Evolutionary conservation across 2,113 vertebrate species (phyloP).

Genomic region (Aleadryas rufinucha): DNA sequence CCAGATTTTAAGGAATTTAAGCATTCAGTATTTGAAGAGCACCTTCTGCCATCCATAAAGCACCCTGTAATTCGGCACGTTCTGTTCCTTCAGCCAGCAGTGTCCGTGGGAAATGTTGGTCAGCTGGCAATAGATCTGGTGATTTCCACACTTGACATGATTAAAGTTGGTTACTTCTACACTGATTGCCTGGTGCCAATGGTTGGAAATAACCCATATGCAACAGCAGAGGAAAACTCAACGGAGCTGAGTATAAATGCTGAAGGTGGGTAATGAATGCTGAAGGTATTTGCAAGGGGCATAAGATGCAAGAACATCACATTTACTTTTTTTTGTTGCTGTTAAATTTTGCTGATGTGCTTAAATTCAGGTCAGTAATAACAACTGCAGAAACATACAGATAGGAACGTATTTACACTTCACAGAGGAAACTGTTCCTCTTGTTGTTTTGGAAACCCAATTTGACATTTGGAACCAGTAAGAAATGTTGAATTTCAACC

Average conservation of each 20-base stretch:
- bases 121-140: slow-evolving; percentile 91
- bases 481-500: not conserved
- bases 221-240: slow-evolving; percentile 76
- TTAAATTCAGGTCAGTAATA: not conserved
- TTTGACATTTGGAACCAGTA: not conserved
- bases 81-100: slow-evolving; percentile 82
- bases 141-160: slow-evolving; percentile 87
- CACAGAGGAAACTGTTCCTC: not conserved
- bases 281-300: not conserved
- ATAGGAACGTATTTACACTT: not conserved
- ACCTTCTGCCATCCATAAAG: not conserved
- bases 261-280: slow-evolving; percentile 79
- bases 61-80: not conserved
- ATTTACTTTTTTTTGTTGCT: not conserved
- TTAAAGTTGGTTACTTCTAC: slow-evolving; percentile 87
- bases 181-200: slow-evolving; percentile 92
- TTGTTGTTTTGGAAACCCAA: not conserved
- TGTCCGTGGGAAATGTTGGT: slow-evolving; percentile 94
- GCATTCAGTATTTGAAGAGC: not conserved
- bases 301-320: not conserved
- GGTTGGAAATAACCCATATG: slow-evolving; percentile 92
- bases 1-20: not conserved
- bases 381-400: not conserved
- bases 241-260: slow-evolving; percentile 85
- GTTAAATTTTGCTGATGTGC: not conserved